Base-by-base conservation (phyloP, 1,140 invertebrate genomes). In the Anoplophora glabripennis region DNA sequence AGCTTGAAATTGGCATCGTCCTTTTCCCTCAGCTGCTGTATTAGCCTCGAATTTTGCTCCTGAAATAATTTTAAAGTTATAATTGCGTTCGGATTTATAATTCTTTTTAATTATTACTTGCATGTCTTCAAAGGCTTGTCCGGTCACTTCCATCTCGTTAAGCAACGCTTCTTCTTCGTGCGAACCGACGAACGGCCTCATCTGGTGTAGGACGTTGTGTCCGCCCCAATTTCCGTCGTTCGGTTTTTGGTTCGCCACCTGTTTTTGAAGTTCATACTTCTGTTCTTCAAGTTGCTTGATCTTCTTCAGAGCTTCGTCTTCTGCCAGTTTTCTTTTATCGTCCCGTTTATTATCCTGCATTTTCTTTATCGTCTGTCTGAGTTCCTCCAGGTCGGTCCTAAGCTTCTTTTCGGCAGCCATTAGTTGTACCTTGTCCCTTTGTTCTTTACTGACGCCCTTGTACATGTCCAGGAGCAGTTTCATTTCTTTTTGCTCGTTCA, bases 1-100 rank as follows among this genome's bases (percentile, higher is more conserved):
- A 99, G 84, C 78, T 99, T 99, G 71, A 99, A 98, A 78, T 99
- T 99, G 3, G 96, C 96, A 75, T 99, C 96, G 75, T 99, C 97
- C 72, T 99, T 99, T 74, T 99, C 96, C 3, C 94, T 79, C 12
- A 99, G 78, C 76, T 99, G 96, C 69, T 98, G 94, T 48, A 99
- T 92, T 9, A 99, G 81, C 28, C 96, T 79, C 0, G 93, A 93
- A 79, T 99, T 99, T 77, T 99, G 95, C 72, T 99, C 96, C 67
- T 70, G 34, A 21, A 63, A 65, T 33, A n/a, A 4, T 10, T 11
- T 51, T 35, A 12, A 51, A 12, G n/a, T n/a, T n/a, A n/a, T 14
- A 18, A 47, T 47, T 9, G 17, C 11, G 15, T 41, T 12, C n/a
- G n/a, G 2, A 41, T n/a, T n/a, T n/a, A n/a, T n/a, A n/a, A n/a